Base-by-base conservation (phyloP, 2,888 invertebrate genomes). In the Synergus japonicus region DNA sequence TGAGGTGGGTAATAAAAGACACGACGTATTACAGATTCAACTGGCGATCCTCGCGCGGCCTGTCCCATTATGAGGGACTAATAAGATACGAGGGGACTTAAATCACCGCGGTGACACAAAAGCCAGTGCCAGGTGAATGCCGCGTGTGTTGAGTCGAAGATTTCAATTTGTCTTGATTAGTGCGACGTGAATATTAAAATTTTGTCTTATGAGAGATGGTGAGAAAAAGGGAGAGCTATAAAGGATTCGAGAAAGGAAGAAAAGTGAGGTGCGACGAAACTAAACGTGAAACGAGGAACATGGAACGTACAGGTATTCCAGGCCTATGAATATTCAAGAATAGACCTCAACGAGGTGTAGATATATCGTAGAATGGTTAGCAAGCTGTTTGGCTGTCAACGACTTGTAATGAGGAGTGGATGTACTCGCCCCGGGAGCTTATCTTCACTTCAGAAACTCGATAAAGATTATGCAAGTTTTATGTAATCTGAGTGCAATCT, bases 131-230 rank as follows among this genome's bases (percentile, higher is more conserved):
- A 76, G 77, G 77, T 84, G 83, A 83, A 84, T 83, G 81, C 80
- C 80, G 73, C 83, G 81, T 82, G 83, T 81, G 80, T 77, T 78
- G 66, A 83, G 84, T 84, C 84, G 83, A 87, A 87, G 89, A 90
- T 90, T 90, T 89, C 90, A 89, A 90, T 91, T 91, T 89, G 90
- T 90, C 89, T 88, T 87, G 90, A 89, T 90, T 87, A 86, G 86
- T 87, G 88, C 89, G 90, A 89, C 89, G 85, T 86, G 90, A 90
- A 90, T 90, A 89, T 89, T 89, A 87, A 89, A 88, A 84, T 81
- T 80, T 78, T 67, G 76, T 79, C 79, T 73, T 15, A 73, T 22
- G 5, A n/a, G 77, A 44, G n/a, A 29, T 15, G 37, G 37, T n/a
- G n/a, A 69, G 18, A 37, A 60, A 29, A n/a, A 37, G 41, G 41